Base-by-base conservation (phyloP, 2,113 vertebrate species). In the Lamprotornis superbus region DNA sequence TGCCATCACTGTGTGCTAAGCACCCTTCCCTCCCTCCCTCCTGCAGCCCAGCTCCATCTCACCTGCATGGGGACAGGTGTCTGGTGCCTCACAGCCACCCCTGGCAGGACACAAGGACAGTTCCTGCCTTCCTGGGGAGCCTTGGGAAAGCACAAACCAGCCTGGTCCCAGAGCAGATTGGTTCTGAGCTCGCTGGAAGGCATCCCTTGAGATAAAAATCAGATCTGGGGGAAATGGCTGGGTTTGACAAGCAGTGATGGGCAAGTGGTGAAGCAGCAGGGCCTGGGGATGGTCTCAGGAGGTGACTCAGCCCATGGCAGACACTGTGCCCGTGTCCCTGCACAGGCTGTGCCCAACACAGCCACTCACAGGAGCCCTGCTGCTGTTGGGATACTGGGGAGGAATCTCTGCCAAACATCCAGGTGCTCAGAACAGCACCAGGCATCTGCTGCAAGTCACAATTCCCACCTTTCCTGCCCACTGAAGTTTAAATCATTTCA, bases 381-480 rank as follows among this genome's bases (percentile, higher is more conserved):
- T 75, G 93, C 50, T 69, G 53, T 37, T 80, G 55, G 49, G 46
- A 9, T 77, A 74, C 61, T 27, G 3, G 5, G 77, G 55, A 77
- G 76, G 59, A 89, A 49, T 63, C 55, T 8, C 68, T 81, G 93
- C 76, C 91, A 94, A 89, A 61, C 59, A 89, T 74, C 80, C 65
- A 94, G 93, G 89, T 77, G 91, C 89, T 86, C 85, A 31, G 49
- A 92, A 53, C 71, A 94, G 86, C 89, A 89, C 83, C 68, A 90
- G 86, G 71, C 94, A 83, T 70, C 93, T 95, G 89, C 83, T 95
- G 80, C 15, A 23, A 80, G 76, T 74, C 80, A 90, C 46, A 47
- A 77, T 91, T 91, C 91, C 70, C 89, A 91, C 83, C 73, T 77
- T 80, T 74, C 55, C 2, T 91, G 80, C 83, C 77, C 83, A 63